Conservation (phyloP, 2,888 invertebrate genomes). For the Cheilosia urbana region DNA sequence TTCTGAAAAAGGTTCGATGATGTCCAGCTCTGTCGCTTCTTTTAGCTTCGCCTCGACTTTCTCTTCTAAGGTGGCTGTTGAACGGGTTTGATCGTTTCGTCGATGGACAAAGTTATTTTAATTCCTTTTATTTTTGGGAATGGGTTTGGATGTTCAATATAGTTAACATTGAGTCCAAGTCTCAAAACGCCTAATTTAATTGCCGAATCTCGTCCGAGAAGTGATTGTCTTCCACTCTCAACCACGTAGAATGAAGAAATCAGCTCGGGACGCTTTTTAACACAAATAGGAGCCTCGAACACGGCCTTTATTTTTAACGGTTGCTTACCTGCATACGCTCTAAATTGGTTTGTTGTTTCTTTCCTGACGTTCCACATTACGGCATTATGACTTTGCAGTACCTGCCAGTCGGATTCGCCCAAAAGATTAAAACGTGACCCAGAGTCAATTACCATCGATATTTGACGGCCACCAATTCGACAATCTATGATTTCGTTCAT, state of each 20-base stretch:
- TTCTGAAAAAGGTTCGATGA: conserved; percentile 78
- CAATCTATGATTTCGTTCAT: conserved; percentile 46
- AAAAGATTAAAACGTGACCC: conserved; percentile 32
- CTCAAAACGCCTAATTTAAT: conserved; percentile 26
- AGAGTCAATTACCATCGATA: conserved; percentile 39
- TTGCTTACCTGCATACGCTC: too few species aligned
- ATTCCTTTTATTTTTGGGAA: conserved; percentile 77
- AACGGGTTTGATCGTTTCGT: conserved; percentile 76
- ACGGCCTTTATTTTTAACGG: too few species aligned
- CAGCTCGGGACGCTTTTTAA: too few species aligned
- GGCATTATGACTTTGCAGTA: conserved; percentile 5
- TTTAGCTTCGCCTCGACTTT: conserved; percentile 52
- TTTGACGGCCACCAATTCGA: conserved; percentile 12
- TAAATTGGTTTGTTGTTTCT: too few species aligned
- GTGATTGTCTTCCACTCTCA: conserved; percentile 29
- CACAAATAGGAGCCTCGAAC: too few species aligned
- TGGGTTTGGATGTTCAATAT: conserved; percentile 20
- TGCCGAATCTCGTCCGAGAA: conserved; percentile 3
- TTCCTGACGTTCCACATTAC: background rate
- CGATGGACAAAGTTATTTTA: conserved; percentile 76
- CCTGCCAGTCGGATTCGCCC: conserved; percentile 34
- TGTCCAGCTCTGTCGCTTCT: conserved; percentile 75
- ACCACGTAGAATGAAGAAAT: too few species aligned
- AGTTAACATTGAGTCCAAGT: conserved; percentile 35
- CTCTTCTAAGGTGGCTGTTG: conserved; percentile 77